Evolutionary conservation across 2,888 invertebrate species (phyloP), one percentile per base, ranked within the genome.

Genomic region (Protodeltote pygarga): DNA sequence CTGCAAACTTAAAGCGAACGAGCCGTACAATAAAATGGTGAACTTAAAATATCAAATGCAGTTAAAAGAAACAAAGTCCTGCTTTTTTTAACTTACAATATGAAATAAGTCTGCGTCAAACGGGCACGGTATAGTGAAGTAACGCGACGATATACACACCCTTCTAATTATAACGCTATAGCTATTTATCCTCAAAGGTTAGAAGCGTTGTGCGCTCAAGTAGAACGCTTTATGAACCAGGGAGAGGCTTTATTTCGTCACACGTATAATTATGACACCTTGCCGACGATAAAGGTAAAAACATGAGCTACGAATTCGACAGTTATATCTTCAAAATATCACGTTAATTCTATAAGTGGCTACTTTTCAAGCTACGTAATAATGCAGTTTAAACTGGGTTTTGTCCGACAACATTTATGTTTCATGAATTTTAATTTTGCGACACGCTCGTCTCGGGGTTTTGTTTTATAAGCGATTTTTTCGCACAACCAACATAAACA

Each of bases 141-240:
- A 42, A 52, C 44, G 31, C 47, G 28, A 35, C 34, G 45, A 27
- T 27, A 16, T 16, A 24, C 52, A 45, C 46, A 14, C 44, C 52
- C 47, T 29, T 19, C 55, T 54, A 47, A 63, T 57, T 51, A 51
- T 57, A 45, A 46, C 46, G 33, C 34, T 51, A 54, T 38, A 62
- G 54, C 60, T 57, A 37, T 60, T 63, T 60, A 63, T 58, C 45
- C 53, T 41, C 64, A 48, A 57, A 61, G 57, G 67, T 53, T 70
- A 58, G 38, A 35, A 34, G 34, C 37, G 41, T 32, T 65, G 62
- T 47, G 44, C 49, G 42, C 55, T 51, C 40, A 20, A 48, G 44
- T 55, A 38, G 39, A 48, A 31, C 35, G 45, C 29, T 55, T 48
- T 51, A 47, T 33, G 47, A 50, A 35, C 24, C 19, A 33, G 64